Evolutionary conservation across 2,888 invertebrate genomes (phyloP).

Genomic region (Eupithecia subumbrata): DNA sequence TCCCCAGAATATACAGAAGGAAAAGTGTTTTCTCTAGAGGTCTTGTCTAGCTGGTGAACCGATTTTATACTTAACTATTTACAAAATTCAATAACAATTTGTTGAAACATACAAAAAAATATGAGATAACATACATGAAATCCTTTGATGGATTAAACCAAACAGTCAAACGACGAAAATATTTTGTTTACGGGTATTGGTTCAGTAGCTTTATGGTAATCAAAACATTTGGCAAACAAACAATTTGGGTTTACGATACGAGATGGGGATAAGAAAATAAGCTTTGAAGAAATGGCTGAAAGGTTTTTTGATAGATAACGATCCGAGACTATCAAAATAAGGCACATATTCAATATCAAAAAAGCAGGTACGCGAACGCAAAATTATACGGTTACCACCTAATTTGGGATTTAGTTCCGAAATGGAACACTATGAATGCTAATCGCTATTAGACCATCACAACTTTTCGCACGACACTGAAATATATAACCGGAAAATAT

Average conservation of each 20-base stretch:
- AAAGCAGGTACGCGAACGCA: not conserved
- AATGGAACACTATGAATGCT: too few relatives aligned
- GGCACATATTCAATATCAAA: not conserved
- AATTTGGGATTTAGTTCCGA: too few relatives aligned
- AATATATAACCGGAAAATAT: too few relatives aligned
- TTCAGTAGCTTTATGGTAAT: slow-evolving; percentile 22
- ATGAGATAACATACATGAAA: not conserved
- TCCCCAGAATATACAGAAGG: not conserved
- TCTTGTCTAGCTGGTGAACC: not conserved
- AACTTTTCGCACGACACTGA: too few relatives aligned
- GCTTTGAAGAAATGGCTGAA: slow-evolving; percentile 1
- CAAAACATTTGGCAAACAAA: slow-evolving; percentile 18
- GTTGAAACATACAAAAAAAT: not conserved
- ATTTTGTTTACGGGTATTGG: slow-evolving; percentile 6
- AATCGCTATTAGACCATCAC: too few relatives aligned
- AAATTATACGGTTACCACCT: not conserved
- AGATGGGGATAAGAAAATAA: not conserved
- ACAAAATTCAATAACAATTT: not conserved
- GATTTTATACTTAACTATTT: not conserved
- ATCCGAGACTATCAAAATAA: not conserved
- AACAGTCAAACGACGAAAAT: not conserved
- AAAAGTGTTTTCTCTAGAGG: not conserved
- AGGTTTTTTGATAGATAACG: not conserved
- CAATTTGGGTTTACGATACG: slow-evolving; percentile 4
- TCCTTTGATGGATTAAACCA: not conserved